Base-by-base conservation (phyloP, 2,113 vertebrate species). In the Hylia prasina region DNA sequence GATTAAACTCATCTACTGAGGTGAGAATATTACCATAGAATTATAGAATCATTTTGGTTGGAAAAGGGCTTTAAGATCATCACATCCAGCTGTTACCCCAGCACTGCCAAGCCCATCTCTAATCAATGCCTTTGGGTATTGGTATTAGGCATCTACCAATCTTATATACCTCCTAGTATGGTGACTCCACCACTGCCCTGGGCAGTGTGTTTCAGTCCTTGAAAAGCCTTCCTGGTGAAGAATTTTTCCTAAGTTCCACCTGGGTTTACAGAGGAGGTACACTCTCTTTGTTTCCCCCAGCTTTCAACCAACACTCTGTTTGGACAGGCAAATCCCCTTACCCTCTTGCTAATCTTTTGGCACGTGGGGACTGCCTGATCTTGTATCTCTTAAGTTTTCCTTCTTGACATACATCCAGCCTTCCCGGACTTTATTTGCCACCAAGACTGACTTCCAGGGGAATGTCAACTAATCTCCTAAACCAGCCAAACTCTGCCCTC, bases 321-420 rank as follows among this genome's bases (percentile, higher is more conserved):
- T 39, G 22, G 39, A 28, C 19, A 39, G 33, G 28, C 1, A 60
- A n/a, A 61, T 45, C 5, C 19, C 24, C 30, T 70, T 53, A 19
- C 13, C 7, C 13, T 9, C n/a, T 28, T 22, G 45, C 9, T 39
- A 10, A 45, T 33, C 9, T 53, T 39, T 28, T 20, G 28, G 15
- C 13, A 39, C 1, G 0, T 5, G 28, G 10, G 23, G 23, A 20
- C 3, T 9, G 51, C 6, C 19, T 30, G 23, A 28, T 28, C 31
- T 37, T 51, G 4, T 12, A 45, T 6, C 27, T 37, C 11, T 10
- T 11, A 14, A 11, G 0, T 47, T 75, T 82, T 37, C n/a, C 9
- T 53, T 40, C 28, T 33, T 35, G 14, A 25, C 14, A 24, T 18
- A 25, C 18, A 25, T 13, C 13, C 24, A 25, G 5, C 3, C 21